These are phyloP conservation scores for Pterocles gutturalis DNA, from an alignment of 2,113 vertebrate species.

Conservation along the genomic window DNA sequence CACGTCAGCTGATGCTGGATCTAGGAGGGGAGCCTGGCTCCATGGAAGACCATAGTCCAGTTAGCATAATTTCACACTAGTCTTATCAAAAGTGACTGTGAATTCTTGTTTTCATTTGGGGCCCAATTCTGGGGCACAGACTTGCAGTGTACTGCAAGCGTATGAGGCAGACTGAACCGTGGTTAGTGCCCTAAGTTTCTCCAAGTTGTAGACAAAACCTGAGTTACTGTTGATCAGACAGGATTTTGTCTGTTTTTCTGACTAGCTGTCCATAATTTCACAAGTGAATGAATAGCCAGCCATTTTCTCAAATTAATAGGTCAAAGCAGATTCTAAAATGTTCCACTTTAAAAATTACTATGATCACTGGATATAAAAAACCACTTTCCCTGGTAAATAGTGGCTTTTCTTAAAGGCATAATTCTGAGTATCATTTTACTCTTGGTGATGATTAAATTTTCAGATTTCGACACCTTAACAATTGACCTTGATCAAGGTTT, in stretches of 20 bases:
- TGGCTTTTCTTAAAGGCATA: slow-evolving; percentile 62
- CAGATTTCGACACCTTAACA: slow-evolving; percentile 69
- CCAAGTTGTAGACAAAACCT: background rate
- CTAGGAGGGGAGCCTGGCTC: background rate
- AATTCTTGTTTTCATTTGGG: background rate
- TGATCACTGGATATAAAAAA: slow-evolving; percentile 64
- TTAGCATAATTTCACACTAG: background rate
- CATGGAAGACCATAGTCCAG: background rate
- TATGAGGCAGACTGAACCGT: background rate
- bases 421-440: slow-evolving; percentile 67
- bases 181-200: background rate
- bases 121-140: background rate
- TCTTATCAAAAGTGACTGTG: background rate
- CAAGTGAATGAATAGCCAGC: slow-evolving; percentile 1
- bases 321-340: slow-evolving; percentile 66
- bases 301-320: slow-evolving; percentile 67
- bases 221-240: background rate
- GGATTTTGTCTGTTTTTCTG: slow-evolving; percentile 40
- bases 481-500: slow-evolving; percentile 78
- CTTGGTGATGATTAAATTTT: slow-evolving; percentile 63
- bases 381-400: slow-evolving; percentile 58
- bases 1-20: background rate
- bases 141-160: background rate
- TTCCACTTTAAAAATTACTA: slow-evolving; percentile 69
- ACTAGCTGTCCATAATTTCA: slow-evolving; percentile 39